Conservation (phyloP, 2,888 invertebrate genomes). For the Plebejus melissa region DNA sequence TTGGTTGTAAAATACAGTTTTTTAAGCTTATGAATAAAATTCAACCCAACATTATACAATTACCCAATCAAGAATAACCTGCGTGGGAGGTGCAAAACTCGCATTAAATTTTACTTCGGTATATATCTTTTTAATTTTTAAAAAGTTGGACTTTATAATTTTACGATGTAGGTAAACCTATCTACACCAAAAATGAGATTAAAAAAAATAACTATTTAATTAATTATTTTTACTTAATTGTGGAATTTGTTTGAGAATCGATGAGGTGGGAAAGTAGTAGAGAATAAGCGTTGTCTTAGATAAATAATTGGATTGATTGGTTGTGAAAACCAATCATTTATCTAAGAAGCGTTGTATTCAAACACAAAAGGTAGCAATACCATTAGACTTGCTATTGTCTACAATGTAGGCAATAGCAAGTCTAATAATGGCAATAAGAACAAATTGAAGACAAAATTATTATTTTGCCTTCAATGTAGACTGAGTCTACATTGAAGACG, state of each 20-base stretch:
- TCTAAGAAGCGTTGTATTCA: no score
- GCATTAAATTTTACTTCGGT: background rate
- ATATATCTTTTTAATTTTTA: background rate
- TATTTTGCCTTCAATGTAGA: no score
- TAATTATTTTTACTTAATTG: no score
- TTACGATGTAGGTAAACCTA: background rate
- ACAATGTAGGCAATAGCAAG: no score
- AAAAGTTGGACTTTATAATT: background rate
- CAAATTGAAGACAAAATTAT: no score
- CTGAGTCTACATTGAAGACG: no score
- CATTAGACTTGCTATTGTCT: background rate
- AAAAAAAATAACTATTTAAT: background rate
- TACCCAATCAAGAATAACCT: background rate
- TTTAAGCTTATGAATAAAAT: background rate
- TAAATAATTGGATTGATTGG: no score
- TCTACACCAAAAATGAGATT: background rate
- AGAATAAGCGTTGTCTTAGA: no score
- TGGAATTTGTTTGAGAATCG: no score
- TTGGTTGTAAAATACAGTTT: background rate
- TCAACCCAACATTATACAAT: background rate
- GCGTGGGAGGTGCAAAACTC: background rate
- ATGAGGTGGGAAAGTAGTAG: no score
- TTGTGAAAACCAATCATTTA: no score
- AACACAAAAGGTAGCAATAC: background rate
- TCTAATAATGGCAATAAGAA: no score